Percentiles rank a stretch among this genome's conserved stretches.
phyloP scores from a whole-genome alignment of 2,113 vertebrate species.

The Rattus norvegicus region DNA sequence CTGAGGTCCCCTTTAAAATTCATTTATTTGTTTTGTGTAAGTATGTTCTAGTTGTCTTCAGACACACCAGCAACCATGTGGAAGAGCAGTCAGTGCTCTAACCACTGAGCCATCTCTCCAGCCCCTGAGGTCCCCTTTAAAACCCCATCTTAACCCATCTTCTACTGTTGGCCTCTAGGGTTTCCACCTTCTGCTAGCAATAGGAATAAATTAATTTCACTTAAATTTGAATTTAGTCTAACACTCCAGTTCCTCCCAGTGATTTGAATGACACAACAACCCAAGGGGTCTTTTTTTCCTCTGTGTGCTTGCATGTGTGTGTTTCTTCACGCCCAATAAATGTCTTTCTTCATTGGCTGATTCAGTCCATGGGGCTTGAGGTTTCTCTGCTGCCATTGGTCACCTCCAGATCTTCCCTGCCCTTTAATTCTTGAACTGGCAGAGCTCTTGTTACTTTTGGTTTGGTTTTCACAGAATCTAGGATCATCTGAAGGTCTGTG shows the following conservation, averaged over 20 bases:
- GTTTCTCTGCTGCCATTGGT: not conserved
- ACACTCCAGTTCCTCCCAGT: not conserved
- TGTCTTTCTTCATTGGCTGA: not conserved
- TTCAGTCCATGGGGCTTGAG: not conserved
- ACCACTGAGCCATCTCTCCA: too few species aligned
- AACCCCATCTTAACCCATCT: not conserved
- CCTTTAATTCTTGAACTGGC: not conserved
- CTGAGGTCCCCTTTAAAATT: not conserved
- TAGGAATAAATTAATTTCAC: not conserved
- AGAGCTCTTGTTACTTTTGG: not conserved
- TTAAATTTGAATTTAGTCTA: not conserved
- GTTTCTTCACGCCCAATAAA: not conserved
- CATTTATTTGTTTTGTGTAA: too few species aligned
- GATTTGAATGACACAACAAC: not conserved
- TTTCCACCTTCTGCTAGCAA: not conserved
- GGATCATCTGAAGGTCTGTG: not conserved
- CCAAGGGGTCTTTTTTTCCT: not conserved
- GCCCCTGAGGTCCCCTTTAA: not conserved
- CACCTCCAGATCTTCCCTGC: not conserved
- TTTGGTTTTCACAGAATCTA: not conserved
- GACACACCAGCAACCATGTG: too few species aligned
- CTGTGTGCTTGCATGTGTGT: not conserved
- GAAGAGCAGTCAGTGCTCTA: too few species aligned
- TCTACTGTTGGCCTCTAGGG: not conserved
- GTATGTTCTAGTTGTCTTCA: too few species aligned